Evolutionary conservation across 2,797 vertebrate species (phyloP), one percentile per base, ranked within the genome.

Genomic region (Cebuella pygmaea): DNA sequence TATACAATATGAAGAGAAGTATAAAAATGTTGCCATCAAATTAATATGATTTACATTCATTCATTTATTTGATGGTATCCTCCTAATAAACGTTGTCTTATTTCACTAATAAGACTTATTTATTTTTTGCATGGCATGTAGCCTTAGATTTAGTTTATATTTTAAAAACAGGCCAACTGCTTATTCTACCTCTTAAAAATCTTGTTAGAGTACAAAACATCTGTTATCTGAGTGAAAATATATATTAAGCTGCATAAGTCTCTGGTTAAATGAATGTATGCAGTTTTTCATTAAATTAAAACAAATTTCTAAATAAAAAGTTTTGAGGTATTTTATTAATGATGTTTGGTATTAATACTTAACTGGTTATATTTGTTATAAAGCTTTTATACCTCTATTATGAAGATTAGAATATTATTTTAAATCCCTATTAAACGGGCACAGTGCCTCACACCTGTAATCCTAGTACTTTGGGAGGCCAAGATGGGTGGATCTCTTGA

Each of bases 41-140:
- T 84, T 59, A 79, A 9, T 74, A 82, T 91, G 48, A 30, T 50
- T 55, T 70, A 27, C 14, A 55, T 88, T 50, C 41, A 87, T n/a
- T 87, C 39, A 89, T 79, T 83, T 19, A 82, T 74, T 88, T 26
- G 41, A 64, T 59, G 5, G 19, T 79, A 67, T 46, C 52, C 24
- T 78, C 36, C 70, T 76, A 64, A 48, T 88, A 7, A 67, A 57
- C 50, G 39, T 61, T 36, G 82, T 70, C 48, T 13, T 89, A 74
- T 59, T 50, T 81, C 59, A 19, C 74, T 81, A 61, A 44, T 11
- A 41, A 48, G 64, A 46, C 11, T 74, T 39, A 8, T 72, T 50
- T 89, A 44, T 33, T n/a, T 90, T 97, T 88, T 97, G 17, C 39
- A 55, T 52, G 11, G 57, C 36, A 72, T 87, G 70, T 95, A 94